Base-by-base conservation (phyloP, 2,888 invertebrate genomes). In the Cephus nigrinus region DNA sequence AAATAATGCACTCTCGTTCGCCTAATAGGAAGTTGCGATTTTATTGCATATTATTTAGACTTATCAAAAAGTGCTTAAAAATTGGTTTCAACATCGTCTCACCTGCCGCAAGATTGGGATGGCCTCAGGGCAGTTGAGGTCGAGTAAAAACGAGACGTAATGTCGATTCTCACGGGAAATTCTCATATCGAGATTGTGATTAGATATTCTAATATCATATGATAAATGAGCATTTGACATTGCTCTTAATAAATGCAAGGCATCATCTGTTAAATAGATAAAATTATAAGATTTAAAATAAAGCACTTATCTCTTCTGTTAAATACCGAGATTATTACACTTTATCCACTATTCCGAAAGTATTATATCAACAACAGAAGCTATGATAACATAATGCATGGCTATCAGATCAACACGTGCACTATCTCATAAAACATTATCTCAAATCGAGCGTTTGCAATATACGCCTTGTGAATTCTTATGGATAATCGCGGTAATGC, bases 111-210 rank as follows among this genome's bases (percentile, higher is more conserved):
- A 79, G 68, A 86, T 72, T 12, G 83, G 78, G 4, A 69, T 3
- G n/a, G 87, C 84, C 15, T 84, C 80, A 4, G 84, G 81, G 78
- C 90, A 90, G 34, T 88, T 80, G n/a, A 87, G 76, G 69, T 90
- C 87, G 55, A 90, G 76, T 34, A 88, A 80, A 74, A 86, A 82
- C 5, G 86, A 75, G 32, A 81, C 80, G 68, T 77, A 82, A 69
- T 88, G 87, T 11, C 80, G 76, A 68, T 78, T 34, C 31, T 68
- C 74, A 31, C 12, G 31, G 15, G 82, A 72, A 33, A 69, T 34
- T 15, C 68, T 74, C 74, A 73, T 78, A 74, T 85, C 80, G 32
- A 85, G 72, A 12, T 77, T 76, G 2, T 83, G 76, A 30, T 80
- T 75, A 4, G 74, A 78, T 12, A 77, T 78, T 32, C 78, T 76